Conservation (phyloP, 2,113 vertebrate species). For the Sminthopsis crassicaudata region DNA sequence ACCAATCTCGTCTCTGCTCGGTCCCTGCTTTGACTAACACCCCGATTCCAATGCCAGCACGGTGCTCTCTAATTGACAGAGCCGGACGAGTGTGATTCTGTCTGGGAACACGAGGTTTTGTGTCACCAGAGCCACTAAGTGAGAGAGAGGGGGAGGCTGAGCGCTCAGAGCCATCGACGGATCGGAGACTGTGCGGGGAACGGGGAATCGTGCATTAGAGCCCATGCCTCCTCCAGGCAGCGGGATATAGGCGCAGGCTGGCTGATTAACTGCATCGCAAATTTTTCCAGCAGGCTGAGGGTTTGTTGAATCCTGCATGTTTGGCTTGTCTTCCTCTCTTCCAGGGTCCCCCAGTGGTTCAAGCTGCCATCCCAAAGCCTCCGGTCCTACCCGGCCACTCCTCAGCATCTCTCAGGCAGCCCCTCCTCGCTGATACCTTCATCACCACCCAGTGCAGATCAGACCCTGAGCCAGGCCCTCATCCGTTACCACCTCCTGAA, state of each 20-base stretch:
- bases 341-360: no score
- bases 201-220: slow-evolving; percentile 49
- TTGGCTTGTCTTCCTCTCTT: neutral
- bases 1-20: slow-evolving; percentile 79
- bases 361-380: neutral
- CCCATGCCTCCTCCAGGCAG: neutral
- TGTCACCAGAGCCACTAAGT: slow-evolving; percentile 44
- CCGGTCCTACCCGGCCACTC: neutral
- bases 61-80: slow-evolving; percentile 77
- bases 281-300: fast-evolving
- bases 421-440: neutral
- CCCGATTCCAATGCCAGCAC: slow-evolving; percentile 76
- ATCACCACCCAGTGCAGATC: neutral
- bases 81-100: slow-evolving; percentile 54
- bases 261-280: neutral
- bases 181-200: slow-evolving; percentile 52
- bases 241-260: neutral
- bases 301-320: neutral
- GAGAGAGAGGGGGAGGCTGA: slow-evolving; percentile 46
- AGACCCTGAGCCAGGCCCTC: neutral
- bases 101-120: slow-evolving; percentile 65
- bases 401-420: neutral
- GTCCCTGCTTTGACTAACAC: slow-evolving; percentile 73
- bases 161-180: slow-evolving; percentile 22
- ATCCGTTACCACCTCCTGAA: neutral